These are phyloP conservation scores for Scalopus aquaticus DNA, from an alignment of 2,113 vertebrate species.

Conservation along the genomic window DNA sequence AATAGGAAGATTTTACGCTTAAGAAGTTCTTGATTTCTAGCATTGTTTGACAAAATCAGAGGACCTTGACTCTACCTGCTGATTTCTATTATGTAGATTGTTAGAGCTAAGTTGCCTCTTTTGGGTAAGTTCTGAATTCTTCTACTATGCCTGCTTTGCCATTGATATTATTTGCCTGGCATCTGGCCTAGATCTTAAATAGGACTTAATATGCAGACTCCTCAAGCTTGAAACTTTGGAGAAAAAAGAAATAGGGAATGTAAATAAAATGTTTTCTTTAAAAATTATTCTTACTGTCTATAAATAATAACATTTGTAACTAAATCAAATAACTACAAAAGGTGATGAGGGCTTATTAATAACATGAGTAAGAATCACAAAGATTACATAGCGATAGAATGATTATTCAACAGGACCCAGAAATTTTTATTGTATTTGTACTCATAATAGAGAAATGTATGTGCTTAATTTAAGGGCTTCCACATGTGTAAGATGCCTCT, in stretches of 20 bases:
- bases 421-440: background rate
- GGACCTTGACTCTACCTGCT: background rate
- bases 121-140: background rate
- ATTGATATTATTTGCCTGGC: background rate
- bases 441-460: background rate
- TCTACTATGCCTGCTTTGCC: background rate
- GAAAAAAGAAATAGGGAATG: background rate
- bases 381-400: background rate
- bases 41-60: background rate
- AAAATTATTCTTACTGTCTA: background rate
- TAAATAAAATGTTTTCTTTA: constrained; percentile 5
- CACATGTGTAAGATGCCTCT: background rate
- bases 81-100: background rate
- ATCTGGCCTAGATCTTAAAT: background rate
- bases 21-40: background rate
- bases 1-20: background rate
- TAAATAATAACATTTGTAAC: constrained; percentile 19
- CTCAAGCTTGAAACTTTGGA: constrained; percentile 4
- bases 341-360: constrained; percentile 21
- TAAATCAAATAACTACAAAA: constrained; percentile 49
- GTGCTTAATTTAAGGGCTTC: background rate
- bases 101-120: background rate
- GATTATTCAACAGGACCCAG: background rate
- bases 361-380: background rate
- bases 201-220: background rate